phyloP scores from a whole-genome alignment of 2,113 vertebrate genomes.

The Pelvicachromis taeniatus region DNA sequence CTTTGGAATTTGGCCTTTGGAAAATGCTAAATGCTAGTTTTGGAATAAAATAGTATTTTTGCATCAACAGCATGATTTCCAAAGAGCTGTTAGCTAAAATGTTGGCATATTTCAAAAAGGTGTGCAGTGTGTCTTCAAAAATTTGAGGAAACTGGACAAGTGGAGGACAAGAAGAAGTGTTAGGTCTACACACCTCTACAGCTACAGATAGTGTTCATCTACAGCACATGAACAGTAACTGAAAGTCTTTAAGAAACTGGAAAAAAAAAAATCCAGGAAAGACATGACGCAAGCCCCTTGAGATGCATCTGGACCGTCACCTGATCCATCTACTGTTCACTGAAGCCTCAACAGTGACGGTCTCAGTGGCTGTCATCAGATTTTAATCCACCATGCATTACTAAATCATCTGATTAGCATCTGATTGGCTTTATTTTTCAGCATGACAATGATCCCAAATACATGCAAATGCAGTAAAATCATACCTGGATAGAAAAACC shows the following conservation, averaged over 20 bases:
- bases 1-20: not conserved
- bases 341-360: not conserved
- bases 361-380: not conserved
- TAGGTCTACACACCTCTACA: not conserved
- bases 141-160: not conserved
- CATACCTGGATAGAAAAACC: not conserved
- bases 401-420: not conserved
- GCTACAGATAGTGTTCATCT: not conserved
- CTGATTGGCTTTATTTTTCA: not conserved
- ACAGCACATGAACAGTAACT: not conserved
- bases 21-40: not conserved
- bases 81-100: not conserved
- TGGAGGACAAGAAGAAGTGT: not conserved
- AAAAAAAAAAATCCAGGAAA: not conserved
- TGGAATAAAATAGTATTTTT: not conserved
- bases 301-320: not conserved
- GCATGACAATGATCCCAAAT: not conserved
- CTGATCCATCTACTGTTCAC: not conserved
- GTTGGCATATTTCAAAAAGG: not conserved
- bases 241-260: not conserved
- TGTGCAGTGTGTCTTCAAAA: not conserved
- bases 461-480: not conserved
- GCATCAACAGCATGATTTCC: not conserved
- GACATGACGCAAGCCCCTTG: not conserved
- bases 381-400: not conserved